Evolutionary conservation across 2,113 vertebrate species (phyloP).

Genomic region (Hippocampus mohnikei): DNA sequence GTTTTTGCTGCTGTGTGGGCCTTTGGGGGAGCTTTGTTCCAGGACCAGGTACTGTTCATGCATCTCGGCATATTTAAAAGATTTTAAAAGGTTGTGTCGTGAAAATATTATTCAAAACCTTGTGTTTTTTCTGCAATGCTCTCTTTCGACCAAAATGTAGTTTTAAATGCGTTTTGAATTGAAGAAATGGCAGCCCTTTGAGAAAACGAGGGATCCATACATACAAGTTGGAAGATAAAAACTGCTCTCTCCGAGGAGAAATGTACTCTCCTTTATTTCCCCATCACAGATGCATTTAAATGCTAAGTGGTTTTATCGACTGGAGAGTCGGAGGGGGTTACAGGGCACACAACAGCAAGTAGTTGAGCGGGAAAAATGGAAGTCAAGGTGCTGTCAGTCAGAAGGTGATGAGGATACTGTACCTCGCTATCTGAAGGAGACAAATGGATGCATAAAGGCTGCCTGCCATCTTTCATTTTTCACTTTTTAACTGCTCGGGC

Average conservation of each 20-base stretch:
- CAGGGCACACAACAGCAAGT: conserved; percentile 46
- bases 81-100: conserved; percentile 30
- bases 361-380: conserved; percentile 15
- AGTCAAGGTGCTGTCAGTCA: conserved; percentile 26
- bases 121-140: conserved; percentile 42
- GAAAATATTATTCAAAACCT: conserved; percentile 7
- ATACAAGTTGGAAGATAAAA: neutral
- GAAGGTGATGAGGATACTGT: conserved; percentile 41
- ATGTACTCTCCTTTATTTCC: conserved; percentile 66
- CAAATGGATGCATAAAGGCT: conserved; percentile 39
- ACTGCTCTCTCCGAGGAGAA: conserved; percentile 29
- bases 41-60: conserved; percentile 83
- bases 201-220: neutral
- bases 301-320: conserved; percentile 71
- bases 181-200: conserved; percentile 24
- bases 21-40: conserved; percentile 87
- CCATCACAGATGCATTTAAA: conserved; percentile 69
- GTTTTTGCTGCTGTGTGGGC: conserved; percentile 93
- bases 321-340: conserved; percentile 47
- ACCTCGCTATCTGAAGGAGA: conserved; percentile 38
- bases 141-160: conserved; percentile 37
- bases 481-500: conserved; percentile 30
- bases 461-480: conserved; percentile 47
- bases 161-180: conserved; percentile 44
- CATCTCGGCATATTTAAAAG: conserved; percentile 4